Conservation (phyloP, 2,888 invertebrate genomes). For the Tinea trinotella region DNA sequence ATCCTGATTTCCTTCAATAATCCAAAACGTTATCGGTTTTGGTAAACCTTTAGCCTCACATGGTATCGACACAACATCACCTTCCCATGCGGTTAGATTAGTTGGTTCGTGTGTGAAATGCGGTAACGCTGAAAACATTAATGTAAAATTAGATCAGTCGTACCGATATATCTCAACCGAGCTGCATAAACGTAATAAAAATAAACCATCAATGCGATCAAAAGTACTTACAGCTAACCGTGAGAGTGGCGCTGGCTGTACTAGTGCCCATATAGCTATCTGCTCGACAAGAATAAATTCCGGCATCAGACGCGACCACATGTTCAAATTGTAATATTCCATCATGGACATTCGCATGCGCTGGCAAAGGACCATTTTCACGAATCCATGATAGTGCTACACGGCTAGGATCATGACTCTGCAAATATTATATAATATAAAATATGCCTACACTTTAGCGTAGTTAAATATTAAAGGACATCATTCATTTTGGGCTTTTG, state of each 20-base stretch:
- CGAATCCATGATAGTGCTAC: slow-evolving; percentile 67
- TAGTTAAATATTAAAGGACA: too few relatives aligned
- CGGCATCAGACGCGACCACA: slow-evolving; percentile 88
- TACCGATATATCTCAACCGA: not conserved
- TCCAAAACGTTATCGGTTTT: slow-evolving; percentile 95
- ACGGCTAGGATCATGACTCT: slow-evolving; percentile 58
- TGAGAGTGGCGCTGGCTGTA: slow-evolving; percentile 88
- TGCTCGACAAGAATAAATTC: slow-evolving; percentile 92
- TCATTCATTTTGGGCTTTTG: too few relatives aligned
- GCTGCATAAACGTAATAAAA: slow-evolving; percentile 16
- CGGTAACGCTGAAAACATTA: slow-evolving; percentile 81
- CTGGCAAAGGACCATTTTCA: slow-evolving; percentile 57
- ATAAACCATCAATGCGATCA: slow-evolving; percentile 13
- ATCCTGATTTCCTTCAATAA: slow-evolving; percentile 90
- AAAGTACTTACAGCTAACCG: slow-evolving; percentile 88
- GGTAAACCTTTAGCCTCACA: slow-evolving; percentile 95
- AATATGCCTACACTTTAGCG: too few relatives aligned
- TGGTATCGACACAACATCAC: slow-evolving; percentile 90
- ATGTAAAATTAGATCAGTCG: slow-evolving; percentile 17
- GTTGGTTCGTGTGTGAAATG: slow-evolving; percentile 88
- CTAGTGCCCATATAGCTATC: slow-evolving; percentile 92
- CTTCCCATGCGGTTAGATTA: slow-evolving; percentile 89
- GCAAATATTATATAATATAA: slow-evolving; percentile 24
- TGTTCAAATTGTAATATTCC: slow-evolving; percentile 81
- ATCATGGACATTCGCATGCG: slow-evolving; percentile 52